These are phyloP conservation scores for Chloroceryle inda DNA, from an alignment of 2,797 vertebrate genomes.

Conservation along the genomic window DNA sequence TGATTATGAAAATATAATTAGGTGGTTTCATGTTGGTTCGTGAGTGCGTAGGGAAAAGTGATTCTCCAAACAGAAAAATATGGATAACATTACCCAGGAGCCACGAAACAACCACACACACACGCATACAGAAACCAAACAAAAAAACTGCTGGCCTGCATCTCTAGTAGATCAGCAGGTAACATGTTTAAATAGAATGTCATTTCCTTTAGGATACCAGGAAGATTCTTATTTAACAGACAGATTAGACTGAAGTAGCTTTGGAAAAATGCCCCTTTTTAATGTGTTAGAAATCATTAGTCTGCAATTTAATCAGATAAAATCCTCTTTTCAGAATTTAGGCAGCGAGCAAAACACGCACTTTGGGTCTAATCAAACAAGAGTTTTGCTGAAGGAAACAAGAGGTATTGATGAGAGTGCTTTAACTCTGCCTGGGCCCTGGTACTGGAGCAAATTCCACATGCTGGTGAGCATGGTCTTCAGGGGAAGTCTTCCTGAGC, in stretches of 20 bases:
- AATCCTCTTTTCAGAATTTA: constrained; percentile 52
- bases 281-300: constrained; percentile 62
- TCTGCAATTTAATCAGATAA: constrained; percentile 48
- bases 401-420: not conserved
- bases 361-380: constrained; percentile 44
- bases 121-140: constrained; percentile 28
- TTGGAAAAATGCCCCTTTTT: constrained; percentile 72
- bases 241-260: constrained; percentile 45
- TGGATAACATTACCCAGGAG: constrained; percentile 71
- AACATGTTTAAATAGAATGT: constrained; percentile 66
- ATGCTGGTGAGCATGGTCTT: not conserved
- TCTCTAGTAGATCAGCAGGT: constrained; percentile 55
- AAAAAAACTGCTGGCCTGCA: constrained; percentile 39
- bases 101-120: constrained; percentile 23
- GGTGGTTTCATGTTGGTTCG: constrained; percentile 79
- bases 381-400: constrained; percentile 21
- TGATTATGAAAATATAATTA: constrained; percentile 84
- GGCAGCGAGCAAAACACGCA: constrained; percentile 9
- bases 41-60: constrained; percentile 76
- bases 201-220: constrained; percentile 57
- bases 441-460: not conserved
- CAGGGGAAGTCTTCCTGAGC: not conserved
- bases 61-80: constrained; percentile 79
- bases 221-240: constrained; percentile 75
- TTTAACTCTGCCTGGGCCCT: not conserved